Evolutionary conservation across 92 coral and sea anemone genomes (phyloP).

Genomic region (Metridium senile): DNA sequence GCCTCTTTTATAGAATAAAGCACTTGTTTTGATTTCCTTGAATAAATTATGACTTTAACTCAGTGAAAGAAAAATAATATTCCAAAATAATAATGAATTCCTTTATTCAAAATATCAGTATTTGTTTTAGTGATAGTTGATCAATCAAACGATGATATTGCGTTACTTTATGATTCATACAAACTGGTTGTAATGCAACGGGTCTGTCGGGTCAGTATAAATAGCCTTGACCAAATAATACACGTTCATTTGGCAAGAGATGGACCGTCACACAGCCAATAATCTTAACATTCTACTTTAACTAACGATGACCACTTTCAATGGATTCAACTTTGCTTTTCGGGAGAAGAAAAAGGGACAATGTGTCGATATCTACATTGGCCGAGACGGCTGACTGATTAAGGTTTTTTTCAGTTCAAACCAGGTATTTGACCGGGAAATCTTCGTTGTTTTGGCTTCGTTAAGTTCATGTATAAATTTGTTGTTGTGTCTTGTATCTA

Average conservation of each 20-base stretch:
- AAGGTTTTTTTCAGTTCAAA: not conserved
- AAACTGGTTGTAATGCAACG: constrained; percentile 31
- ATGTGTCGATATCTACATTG: constrained; percentile 8
- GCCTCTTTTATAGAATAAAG: not conserved
- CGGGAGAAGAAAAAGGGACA: not conserved
- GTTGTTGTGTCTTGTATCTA: not conserved
- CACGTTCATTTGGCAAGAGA: constrained; percentile 29
- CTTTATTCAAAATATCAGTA: not conserved
- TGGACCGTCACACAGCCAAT: constrained; percentile 24
- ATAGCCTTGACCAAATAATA: constrained; percentile 38
- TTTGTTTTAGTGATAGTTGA: not conserved
- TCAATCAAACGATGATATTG: not conserved
- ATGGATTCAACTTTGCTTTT: not conserved
- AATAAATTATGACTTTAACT: not conserved
- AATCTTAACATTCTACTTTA: not conserved
- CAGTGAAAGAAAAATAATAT: not conserved
- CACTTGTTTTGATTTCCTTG: constrained; percentile 7
- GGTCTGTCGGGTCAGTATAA: constrained; percentile 27
- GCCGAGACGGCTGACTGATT: not conserved
- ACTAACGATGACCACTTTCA: not conserved
- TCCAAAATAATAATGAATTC: not conserved
- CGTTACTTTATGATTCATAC: constrained; percentile 21
- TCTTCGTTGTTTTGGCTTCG: constrained; percentile 22
- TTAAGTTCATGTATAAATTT: constrained; percentile 13
- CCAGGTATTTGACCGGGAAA: constrained; percentile 18